These are phyloP conservation scores for Syngnathus scovelli DNA, from an alignment of 2,113 vertebrate genomes.

Conservation along the genomic window DNA sequence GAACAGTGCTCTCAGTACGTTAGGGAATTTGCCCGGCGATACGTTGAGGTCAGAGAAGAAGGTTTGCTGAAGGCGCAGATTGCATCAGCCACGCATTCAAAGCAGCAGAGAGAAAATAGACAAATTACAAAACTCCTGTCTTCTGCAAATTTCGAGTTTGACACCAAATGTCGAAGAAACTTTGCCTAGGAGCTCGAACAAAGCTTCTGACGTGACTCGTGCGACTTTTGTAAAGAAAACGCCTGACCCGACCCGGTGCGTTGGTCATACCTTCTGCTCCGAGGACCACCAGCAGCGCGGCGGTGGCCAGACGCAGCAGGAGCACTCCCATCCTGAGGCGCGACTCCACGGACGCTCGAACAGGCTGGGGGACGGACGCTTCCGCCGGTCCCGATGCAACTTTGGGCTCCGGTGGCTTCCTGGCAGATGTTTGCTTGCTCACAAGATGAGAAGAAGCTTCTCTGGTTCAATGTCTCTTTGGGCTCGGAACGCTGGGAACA, in stretches of 20 bases:
- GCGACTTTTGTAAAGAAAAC: too few species aligned
- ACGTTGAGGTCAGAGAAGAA: too few species aligned
- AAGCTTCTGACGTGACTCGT: too few species aligned
- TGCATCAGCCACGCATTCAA: too few species aligned
- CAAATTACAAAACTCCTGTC: too few species aligned
- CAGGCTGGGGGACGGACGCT: conserved; percentile 5
- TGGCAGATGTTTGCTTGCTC: conserved; percentile 2
- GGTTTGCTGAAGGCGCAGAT: too few species aligned
- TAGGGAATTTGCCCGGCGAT: background rate
- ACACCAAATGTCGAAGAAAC: too few species aligned
- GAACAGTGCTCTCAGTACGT: background rate
- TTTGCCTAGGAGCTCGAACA: too few species aligned
- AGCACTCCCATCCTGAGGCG: conserved; percentile 53
- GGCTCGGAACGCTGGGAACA: conserved; percentile 49
- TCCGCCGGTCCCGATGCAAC: background rate
- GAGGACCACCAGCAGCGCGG: conserved; percentile 49
- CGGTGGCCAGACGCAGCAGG: conserved; percentile 29
- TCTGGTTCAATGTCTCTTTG: conserved; percentile 53
- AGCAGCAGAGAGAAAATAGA: too few species aligned
- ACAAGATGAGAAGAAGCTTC: conserved; percentile 43
- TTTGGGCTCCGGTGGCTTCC: background rate
- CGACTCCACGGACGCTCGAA: background rate
- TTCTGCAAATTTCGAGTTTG: too few species aligned
- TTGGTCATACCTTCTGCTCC: conserved; percentile 45
- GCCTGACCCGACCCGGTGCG: background rate